Evolutionary conservation across 2,888 invertebrate genomes (phyloP), one percentile per base, ranked within the genome.

Genomic region (Heliconius ethilla): DNA sequence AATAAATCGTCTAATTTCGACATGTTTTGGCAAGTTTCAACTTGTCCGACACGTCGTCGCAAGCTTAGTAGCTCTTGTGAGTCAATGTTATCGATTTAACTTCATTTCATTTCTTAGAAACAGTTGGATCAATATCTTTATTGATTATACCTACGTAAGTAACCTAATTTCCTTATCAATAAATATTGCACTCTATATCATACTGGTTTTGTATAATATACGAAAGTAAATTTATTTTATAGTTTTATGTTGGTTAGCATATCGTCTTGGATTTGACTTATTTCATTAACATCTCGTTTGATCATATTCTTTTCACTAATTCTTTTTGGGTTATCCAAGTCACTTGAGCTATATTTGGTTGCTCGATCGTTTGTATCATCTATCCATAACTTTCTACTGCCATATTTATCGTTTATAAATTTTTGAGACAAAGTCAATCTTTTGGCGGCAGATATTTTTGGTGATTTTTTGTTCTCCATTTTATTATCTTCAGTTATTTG

Each of bases 1-100:
- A 98, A 95, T 79, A 98, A 95, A 89, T 98, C 98, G 85, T 98
- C 98, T 87, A 98, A 90, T 89, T 96, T 96, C 83, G 96, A 96
- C 92, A 96, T 95, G 93, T 73, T 78, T 11, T 29, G 9, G 66
- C 40, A 63, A 37, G 62, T 40, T 51, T 18, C 11, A 18, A 45
- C 6, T 27, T 4, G 27, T 63, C 25, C 40, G 27, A n/a, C 27
- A 13, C 27, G 11, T 40, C 63, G 63, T 45, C 27, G 27, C 45
- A 6, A 45, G 25, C 63, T 40, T 25, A 9, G n/a, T 5, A 62
- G 40, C 29, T 74, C 22, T 29, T 63, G 22, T 63, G 25, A 74
- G 27, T 18, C 62, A 74, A 63, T 83, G 78, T 82, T 88, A 92
- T 92, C 86, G 92, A 92, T 85, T 85, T 85, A 92, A 92, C 90